Evolutionary conservation across 2,888 invertebrate species (phyloP).

Genomic region (Synanthedon vespiformis): DNA sequence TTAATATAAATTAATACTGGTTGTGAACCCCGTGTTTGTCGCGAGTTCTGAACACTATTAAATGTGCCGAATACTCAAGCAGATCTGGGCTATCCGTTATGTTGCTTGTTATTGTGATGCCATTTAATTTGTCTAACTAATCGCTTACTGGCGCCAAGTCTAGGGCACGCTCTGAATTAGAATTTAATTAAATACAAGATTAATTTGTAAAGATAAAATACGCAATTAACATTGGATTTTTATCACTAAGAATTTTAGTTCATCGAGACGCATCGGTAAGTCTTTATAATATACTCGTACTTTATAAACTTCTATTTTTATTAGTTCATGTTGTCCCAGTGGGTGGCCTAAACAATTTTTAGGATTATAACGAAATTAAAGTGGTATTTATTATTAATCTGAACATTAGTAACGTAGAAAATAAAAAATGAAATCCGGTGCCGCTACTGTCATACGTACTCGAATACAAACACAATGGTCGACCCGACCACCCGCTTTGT

Average conservation of each 20-base stretch:
- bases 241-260: too few relatives aligned
- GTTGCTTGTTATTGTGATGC: not conserved
- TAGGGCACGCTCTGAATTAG: too few relatives aligned
- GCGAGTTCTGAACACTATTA: too few relatives aligned
- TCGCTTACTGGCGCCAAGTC: too few relatives aligned
- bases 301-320: too few relatives aligned
- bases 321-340: not conserved
- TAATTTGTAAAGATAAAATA: too few relatives aligned
- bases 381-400: not conserved
- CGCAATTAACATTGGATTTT: too few relatives aligned
- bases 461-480: not conserved
- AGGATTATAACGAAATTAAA: not conserved
- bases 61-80: not conserved
- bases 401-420: not conserved
- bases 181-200: too few relatives aligned
- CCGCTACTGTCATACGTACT: not conserved
- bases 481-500: not conserved
- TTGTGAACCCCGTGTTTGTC: too few relatives aligned
- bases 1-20: too few relatives aligned
- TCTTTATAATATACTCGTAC: too few relatives aligned
- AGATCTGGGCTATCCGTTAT: conserved; percentile 6
- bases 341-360: not conserved
- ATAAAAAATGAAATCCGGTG: not conserved
- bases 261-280: too few relatives aligned
- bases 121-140: not conserved